A percentile compares a stretch with the other conserved stretches of the same genome.
phyloP scores from a whole-genome alignment of 2,113 vertebrate genomes.

The Pteropus alecto region DNA sequence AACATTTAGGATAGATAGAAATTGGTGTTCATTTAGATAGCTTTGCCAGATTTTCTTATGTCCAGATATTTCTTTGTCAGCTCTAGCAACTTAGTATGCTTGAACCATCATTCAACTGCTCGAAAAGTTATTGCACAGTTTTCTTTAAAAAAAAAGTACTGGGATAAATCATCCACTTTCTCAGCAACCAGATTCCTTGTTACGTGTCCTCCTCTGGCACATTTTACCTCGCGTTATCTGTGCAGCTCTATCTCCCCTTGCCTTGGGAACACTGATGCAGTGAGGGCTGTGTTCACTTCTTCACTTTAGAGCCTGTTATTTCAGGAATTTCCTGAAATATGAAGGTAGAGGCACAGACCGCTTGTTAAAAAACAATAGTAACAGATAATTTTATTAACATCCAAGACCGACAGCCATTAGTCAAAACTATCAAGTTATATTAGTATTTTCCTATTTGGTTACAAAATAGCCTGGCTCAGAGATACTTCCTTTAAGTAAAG shows the following conservation, averaged over 20 bases:
- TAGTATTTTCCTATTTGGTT: not conserved
- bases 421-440: not conserved
- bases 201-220: not conserved
- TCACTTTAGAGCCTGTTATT: not conserved
- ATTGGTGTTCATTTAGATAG: not conserved
- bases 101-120: constrained; percentile 4
- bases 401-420: not conserved
- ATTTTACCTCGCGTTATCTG: not conserved
- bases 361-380: not conserved
- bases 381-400: not conserved
- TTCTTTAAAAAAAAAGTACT: not conserved
- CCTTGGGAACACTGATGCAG: not conserved
- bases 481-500: not conserved
- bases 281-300: not conserved
- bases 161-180: not conserved
- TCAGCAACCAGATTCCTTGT: not conserved
- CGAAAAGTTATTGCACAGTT: not conserved
- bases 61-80: constrained; percentile 41
- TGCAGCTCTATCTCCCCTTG: not conserved
- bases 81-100: constrained; percentile 30
- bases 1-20: constrained; percentile 20
- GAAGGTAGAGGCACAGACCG: not conserved
- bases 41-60: constrained; percentile 37
- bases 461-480: not conserved
- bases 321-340: constrained; percentile 23